A percentile compares a stretch with the other conserved stretches of the same genome.
Evolutionary conservation across 2,888 invertebrate species (phyloP).

Genomic region (Acanthoscelides obtectus): DNA sequence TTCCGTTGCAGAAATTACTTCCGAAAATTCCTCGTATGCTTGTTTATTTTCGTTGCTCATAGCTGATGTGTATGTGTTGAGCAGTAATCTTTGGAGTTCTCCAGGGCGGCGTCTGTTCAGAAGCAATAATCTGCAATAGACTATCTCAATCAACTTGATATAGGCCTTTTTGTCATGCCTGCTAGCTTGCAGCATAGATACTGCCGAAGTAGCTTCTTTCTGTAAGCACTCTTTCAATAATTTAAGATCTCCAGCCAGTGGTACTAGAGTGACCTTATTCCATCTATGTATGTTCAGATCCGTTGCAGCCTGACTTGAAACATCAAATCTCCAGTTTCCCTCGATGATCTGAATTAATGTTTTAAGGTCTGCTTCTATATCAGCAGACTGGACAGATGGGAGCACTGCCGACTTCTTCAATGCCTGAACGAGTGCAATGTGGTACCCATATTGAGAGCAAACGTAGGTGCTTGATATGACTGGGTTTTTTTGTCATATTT

Average conservation of each 20-base stretch:
- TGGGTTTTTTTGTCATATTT: conserved; percentile 24
- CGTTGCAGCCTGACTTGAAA: conserved; percentile 8
- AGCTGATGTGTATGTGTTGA: conserved; percentile 4
- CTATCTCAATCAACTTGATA: conserved; percentile 19
- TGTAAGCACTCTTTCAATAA: background rate
- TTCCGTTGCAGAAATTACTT: conserved; percentile 5
- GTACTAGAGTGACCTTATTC: conserved; percentile 23
- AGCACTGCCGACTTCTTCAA: background rate
- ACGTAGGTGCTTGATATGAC: conserved; percentile 19
- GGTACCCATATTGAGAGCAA: too few species aligned
- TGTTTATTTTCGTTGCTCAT: background rate
- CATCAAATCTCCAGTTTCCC: conserved; percentile 17
- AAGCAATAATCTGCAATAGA: conserved; percentile 26
- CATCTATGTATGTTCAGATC: conserved; percentile 20
- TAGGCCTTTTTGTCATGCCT: conserved; percentile 5
- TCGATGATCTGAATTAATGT: conserved; percentile 22
- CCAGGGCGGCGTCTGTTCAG: conserved; percentile 28
- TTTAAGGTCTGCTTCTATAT: conserved; percentile 23
- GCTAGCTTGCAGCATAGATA: background rate
- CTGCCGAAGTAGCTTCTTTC: background rate
- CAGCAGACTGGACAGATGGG: conserved; percentile 3
- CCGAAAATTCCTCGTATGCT: conserved; percentile 17
- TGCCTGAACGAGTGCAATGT: conserved; percentile 19
- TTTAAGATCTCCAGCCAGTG: conserved; percentile 15
- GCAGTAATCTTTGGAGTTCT: conserved; percentile 22